Conservation (phyloP, 1,140 invertebrate genomes). For the Danaus plexippus region DNA sequence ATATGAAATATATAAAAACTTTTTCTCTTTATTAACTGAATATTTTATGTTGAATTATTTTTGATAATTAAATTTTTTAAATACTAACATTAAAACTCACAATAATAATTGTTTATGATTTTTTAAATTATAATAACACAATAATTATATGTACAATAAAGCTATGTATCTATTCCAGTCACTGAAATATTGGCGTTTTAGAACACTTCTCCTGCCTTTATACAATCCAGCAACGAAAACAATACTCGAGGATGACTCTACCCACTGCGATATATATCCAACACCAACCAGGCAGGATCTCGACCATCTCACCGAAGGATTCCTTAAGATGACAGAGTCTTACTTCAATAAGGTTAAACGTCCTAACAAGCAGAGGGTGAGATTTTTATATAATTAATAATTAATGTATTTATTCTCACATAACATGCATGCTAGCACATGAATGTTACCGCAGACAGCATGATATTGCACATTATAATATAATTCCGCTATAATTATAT, state of each 20-base stretch:
- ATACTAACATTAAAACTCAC: no score
- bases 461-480: conserved; percentile 12
- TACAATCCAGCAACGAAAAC: conserved; percentile 80
- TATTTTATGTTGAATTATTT: no score
- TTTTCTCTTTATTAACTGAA: no score
- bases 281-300: conserved; percentile 79
- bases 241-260: conserved; percentile 77
- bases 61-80: no score
- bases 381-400: conserved; percentile 25
- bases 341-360: conserved; percentile 92
- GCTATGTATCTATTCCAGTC: conserved; percentile 67
- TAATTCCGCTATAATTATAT: conserved; percentile 19
- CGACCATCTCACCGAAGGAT: conserved; percentile 76
- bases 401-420: background rate
- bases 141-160: no score
- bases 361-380: conserved; percentile 77
- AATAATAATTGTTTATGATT: no score
- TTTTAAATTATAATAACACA: no score
- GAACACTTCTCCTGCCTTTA: conserved; percentile 88
- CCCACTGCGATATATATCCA: conserved; percentile 87
- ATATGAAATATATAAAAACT: no score
- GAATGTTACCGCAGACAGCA: background rate
- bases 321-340: conserved; percentile 90
- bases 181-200: conserved; percentile 95
- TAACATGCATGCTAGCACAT: no score